A percentile compares a stretch with the other conserved stretches of the same genome.
phyloP scores from a whole-genome alignment of 2,797 vertebrate genomes.

The Pogoniulus pusillus region DNA sequence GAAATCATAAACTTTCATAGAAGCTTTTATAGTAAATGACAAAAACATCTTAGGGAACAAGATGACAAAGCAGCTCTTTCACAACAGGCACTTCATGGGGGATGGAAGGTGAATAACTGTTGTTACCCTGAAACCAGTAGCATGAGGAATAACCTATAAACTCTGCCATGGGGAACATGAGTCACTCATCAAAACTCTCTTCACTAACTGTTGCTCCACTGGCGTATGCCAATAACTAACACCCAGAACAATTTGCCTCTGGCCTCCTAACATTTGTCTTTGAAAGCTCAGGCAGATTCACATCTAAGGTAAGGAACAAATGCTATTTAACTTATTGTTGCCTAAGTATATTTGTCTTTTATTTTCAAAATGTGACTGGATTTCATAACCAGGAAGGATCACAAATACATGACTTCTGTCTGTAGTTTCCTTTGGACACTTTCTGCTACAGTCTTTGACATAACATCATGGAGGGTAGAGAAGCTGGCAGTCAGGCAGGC shows the following conservation, averaged over 20 bases:
- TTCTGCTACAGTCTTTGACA: neutral
- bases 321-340: neutral
- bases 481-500: neutral
- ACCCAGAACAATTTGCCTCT: neutral
- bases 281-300: neutral
- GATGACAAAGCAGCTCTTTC: neutral
- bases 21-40: neutral
- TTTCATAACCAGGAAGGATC: neutral
- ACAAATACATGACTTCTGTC: neutral
- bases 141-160: neutral
- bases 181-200: conserved; percentile 1
- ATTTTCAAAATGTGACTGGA: neutral
- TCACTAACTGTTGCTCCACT: too few relatives aligned
- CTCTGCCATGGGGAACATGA: neutral
- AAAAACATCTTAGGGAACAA: neutral
- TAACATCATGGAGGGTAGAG: neutral
- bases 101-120: neutral
- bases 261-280: neutral
- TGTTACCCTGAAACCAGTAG: neutral
- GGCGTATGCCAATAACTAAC: too few relatives aligned
- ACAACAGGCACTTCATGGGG: neutral
- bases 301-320: neutral
- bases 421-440: neutral
- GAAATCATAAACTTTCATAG: neutral
- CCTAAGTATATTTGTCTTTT: neutral